These are phyloP conservation scores for Pristiophorus japonicus DNA, from an alignment of 2,113 vertebrate species.

Conservation along the genomic window DNA sequence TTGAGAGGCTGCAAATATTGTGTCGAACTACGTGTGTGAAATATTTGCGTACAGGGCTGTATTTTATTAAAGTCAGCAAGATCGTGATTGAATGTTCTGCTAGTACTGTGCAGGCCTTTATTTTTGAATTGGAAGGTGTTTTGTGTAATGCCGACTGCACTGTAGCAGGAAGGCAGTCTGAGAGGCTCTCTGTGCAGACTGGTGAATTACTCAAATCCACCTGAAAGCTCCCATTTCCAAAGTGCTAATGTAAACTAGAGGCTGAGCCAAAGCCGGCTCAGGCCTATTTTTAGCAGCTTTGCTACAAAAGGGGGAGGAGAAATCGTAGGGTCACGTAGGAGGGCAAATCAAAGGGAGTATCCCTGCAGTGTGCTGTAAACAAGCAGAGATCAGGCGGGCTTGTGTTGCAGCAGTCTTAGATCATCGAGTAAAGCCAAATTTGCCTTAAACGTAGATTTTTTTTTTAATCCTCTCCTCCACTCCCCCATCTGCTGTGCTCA, in stretches of 20 bases:
- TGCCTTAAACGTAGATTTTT: neutral
- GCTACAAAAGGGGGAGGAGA: slow-evolving; percentile 39
- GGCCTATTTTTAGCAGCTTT: slow-evolving; percentile 48
- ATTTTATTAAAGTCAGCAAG: neutral
- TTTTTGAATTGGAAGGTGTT: neutral
- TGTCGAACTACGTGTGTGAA: neutral
- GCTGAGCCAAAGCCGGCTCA: slow-evolving; percentile 25
- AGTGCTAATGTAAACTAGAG: slow-evolving; percentile 46
- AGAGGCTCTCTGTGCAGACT: slow-evolving; percentile 11
- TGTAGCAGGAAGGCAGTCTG: neutral
- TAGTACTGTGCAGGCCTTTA: neutral
- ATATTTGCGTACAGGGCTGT: neutral
- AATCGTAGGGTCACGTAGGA: slow-evolving; percentile 42
- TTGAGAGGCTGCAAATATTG: neutral
- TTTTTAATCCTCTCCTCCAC: neutral
- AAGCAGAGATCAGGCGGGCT: neutral
- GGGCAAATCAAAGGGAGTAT: neutral
- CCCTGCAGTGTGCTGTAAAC: slow-evolving; percentile 28
- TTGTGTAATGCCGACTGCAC: neutral
- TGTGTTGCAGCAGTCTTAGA: neutral
- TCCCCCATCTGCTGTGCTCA: neutral
- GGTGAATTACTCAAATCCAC: slow-evolving; percentile 41
- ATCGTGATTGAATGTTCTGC: neutral
- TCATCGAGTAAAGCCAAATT: neutral
- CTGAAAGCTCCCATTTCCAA: slow-evolving; percentile 44